Evolutionary conservation across 2,797 vertebrate species (phyloP).

Genomic region (Botia kubotai): DNA sequence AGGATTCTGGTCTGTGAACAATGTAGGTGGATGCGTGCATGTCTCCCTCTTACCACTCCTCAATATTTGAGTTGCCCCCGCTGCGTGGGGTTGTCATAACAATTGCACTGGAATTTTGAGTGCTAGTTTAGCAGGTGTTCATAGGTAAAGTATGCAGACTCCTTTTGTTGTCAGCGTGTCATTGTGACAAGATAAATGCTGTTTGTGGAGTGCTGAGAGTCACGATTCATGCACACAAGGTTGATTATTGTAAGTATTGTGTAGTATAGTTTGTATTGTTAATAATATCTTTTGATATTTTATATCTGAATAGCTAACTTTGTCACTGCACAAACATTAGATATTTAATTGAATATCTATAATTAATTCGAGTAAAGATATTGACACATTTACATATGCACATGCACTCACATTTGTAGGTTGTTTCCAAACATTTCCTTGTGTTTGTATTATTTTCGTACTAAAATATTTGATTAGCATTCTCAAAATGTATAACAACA

Average conservation of each 20-base stretch:
- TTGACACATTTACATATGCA: background rate
- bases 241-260: background rate
- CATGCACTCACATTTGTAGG: too few relatives aligned
- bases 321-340: background rate
- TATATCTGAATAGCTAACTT: too few relatives aligned
- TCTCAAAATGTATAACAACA: too few relatives aligned
- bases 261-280: background rate
- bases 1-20: constrained; percentile 8
- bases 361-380: background rate
- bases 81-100: constrained; percentile 29
- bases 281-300: background rate
- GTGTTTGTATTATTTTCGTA: too few relatives aligned
- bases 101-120: constrained; percentile 29
- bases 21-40: constrained; percentile 34
- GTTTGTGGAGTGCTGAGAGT: background rate
- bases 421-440: too few relatives aligned
- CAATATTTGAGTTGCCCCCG: constrained; percentile 9
- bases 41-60: constrained; percentile 7
- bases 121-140: constrained; percentile 47
- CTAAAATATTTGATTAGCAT: background rate
- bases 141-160: constrained; percentile 43
- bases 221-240: background rate
- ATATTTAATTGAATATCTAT: background rate
- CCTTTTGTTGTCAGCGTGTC: constrained; percentile 25
- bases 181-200: constrained; percentile 5